Evolutionary conservation across 2,797 vertebrate genomes (phyloP).

Genomic region (Scarus forsteni): DNA sequence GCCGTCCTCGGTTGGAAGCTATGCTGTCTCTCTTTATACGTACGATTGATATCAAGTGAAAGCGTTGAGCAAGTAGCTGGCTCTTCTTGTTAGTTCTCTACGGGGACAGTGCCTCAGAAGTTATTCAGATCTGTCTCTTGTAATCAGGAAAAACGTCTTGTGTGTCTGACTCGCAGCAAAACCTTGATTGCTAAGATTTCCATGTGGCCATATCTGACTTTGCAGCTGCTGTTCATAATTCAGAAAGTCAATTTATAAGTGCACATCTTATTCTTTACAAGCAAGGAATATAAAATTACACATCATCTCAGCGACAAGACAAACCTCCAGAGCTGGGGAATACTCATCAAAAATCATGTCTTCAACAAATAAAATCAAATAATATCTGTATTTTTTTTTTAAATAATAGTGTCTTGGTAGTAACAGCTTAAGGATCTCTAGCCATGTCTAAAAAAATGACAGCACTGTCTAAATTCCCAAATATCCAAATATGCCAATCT

Average conservation of each 20-base stretch:
- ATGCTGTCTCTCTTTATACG: constrained; percentile 36
- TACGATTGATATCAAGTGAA: constrained; percentile 32
- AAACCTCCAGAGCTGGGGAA: background rate
- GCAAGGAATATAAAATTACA: background rate
- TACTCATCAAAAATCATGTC: too few relatives aligned
- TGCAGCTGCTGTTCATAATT: constrained; percentile 12
- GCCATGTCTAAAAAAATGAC: too few relatives aligned
- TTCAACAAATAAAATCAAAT: too few relatives aligned
- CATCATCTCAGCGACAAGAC: background rate
- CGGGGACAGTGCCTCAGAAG: constrained; percentile 28
- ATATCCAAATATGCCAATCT: too few relatives aligned
- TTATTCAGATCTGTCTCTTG: constrained; percentile 47
- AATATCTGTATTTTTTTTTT: too few relatives aligned
- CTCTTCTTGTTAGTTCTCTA: constrained; percentile 43
- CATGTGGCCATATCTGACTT: constrained; percentile 23
- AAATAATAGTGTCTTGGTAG: too few relatives aligned
- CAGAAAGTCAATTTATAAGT: constrained; percentile 33
- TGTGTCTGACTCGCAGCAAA: constrained; percentile 43
- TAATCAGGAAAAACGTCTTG: constrained; percentile 47
- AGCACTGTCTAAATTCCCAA: too few relatives aligned
- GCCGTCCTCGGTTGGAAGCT: constrained; percentile 32
- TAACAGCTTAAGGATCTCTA: too few relatives aligned
- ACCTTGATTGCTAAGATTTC: constrained; percentile 36
- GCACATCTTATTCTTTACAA: constrained; percentile 24
- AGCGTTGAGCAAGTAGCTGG: constrained; percentile 47